Percentiles rank a stretch among this genome's conserved stretches.
Conservation (phyloP, 2,888 invertebrate genomes). For the Furcula furcula region DNA sequence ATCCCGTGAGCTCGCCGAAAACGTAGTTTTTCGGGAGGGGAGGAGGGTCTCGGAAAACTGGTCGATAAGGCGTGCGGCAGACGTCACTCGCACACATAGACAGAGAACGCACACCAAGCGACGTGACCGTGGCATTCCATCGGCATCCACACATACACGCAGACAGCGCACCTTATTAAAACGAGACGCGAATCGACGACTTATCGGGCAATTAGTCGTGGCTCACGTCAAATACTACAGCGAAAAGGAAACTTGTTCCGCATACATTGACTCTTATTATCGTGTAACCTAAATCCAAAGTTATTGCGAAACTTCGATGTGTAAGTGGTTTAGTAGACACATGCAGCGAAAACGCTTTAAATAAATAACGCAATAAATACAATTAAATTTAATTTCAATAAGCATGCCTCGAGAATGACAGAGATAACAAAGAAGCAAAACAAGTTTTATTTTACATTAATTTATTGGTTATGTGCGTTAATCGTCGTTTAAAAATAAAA, state of each 20-base stretch:
- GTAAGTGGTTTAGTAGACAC: not conserved
- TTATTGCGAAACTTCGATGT: not conserved
- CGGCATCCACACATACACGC: slow-evolving; percentile 71
- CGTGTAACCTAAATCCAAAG: not conserved
- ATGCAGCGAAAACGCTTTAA: not conserved
- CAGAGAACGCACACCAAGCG: slow-evolving; percentile 45
- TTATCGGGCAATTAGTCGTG: slow-evolving; percentile 81
- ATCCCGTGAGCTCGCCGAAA: slow-evolving; percentile 36
- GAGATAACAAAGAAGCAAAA: slow-evolving; percentile 14
- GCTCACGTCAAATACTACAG: slow-evolving; percentile 65
- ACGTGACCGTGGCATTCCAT: slow-evolving; percentile 79
- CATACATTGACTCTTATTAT: slow-evolving; percentile 58
- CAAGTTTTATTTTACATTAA: slow-evolving; percentile 10
- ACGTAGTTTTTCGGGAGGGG: slow-evolving; percentile 40
- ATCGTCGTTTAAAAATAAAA: slow-evolving; percentile 25
- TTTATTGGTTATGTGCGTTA: slow-evolving; percentile 11
- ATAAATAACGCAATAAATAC: slow-evolving; percentile 1
- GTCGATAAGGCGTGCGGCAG: slow-evolving; percentile 66
- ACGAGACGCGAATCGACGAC: slow-evolving; percentile 81
- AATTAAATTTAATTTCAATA: slow-evolving; percentile 5
- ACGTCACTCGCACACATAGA: slow-evolving; percentile 73
- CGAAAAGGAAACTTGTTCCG: slow-evolving; percentile 47
- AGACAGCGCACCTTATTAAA: slow-evolving; percentile 79
- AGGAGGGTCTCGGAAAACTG: slow-evolving; percentile 43
- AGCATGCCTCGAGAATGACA: slow-evolving; percentile 3